Conservation (phyloP, 2,113 vertebrate species). For the Ciconia maguari region DNA sequence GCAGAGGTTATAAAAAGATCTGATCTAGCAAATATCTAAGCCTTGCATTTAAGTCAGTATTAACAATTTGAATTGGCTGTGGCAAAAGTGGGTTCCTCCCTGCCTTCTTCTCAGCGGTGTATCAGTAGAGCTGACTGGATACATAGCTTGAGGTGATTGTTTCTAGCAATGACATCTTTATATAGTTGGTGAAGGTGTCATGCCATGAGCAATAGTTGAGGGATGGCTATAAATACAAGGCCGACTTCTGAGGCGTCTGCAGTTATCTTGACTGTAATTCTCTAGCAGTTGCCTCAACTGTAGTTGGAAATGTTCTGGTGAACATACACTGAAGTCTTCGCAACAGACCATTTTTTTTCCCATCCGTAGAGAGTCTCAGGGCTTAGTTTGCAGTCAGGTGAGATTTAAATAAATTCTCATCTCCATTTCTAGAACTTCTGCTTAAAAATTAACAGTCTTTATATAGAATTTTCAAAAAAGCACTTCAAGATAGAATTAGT, state of each 20-base stretch:
- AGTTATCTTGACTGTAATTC: neutral
- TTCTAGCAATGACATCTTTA: neutral
- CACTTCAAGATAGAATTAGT: neutral
- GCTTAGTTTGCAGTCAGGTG: neutral
- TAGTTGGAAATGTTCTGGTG: neutral
- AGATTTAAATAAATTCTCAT: neutral
- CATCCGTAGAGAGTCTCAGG: neutral
- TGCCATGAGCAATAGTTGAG: neutral
- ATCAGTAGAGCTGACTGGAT: neutral
- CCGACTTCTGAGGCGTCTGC: neutral
- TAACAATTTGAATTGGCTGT: neutral
- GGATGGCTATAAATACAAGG: neutral
- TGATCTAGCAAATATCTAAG: accelerated
- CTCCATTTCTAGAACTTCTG: neutral
- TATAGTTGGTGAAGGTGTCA: neutral
- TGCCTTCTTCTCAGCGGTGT: neutral
- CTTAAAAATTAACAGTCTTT: neutral
- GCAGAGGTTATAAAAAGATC: neutral
- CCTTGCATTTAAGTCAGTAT: no score
- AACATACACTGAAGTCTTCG: neutral
- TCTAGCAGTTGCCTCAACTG: neutral
- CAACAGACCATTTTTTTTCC: neutral
- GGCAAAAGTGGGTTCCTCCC: neutral
- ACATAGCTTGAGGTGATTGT: neutral
- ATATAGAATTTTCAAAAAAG: neutral